Conservation (phyloP, 2,888 invertebrate genomes). For the Diarsia rubi region DNA sequence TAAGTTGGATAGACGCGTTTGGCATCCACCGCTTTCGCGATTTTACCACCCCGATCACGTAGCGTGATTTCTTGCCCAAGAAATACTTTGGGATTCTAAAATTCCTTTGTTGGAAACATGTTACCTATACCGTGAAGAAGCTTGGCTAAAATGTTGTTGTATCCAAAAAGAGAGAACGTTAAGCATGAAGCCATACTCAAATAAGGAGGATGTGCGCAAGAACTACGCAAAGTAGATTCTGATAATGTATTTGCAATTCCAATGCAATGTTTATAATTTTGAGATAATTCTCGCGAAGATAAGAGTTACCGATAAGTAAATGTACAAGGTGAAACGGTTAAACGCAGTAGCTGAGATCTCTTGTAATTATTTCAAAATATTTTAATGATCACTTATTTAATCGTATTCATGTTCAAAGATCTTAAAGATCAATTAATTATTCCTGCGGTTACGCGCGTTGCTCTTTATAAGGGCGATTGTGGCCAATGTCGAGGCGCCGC, state of each 20-base stretch:
- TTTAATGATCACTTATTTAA: slow-evolving; percentile 79
- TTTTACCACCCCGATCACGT: slow-evolving; percentile 81
- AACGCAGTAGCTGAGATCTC: slow-evolving; percentile 55
- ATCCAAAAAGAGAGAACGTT: slow-evolving; percentile 43
- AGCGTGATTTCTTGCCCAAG: slow-evolving; percentile 75
- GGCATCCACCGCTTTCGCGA: slow-evolving; percentile 73
- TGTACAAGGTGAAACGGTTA: slow-evolving; percentile 49
- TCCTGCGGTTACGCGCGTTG: slow-evolving; percentile 74
- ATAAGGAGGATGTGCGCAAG: slow-evolving; percentile 48
- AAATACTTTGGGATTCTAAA: slow-evolving; percentile 77
- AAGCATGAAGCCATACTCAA: slow-evolving; percentile 33
- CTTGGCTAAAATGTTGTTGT: slow-evolving; percentile 52
- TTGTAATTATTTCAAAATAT: slow-evolving; percentile 73
- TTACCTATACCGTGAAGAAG: slow-evolving; percentile 63
- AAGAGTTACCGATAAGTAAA: slow-evolving; percentile 51
- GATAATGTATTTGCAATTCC: slow-evolving; percentile 52
- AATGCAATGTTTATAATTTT: slow-evolving; percentile 59
- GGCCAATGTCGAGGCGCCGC: slow-evolving; percentile 77
- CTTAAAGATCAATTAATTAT: slow-evolving; percentile 78
- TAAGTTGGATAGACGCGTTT: slow-evolving; percentile 75
- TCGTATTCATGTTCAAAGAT: slow-evolving; percentile 73
- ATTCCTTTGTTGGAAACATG: slow-evolving; percentile 76
- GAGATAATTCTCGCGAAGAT: slow-evolving; percentile 59
- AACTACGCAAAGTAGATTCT: slow-evolving; percentile 41
- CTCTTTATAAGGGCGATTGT: slow-evolving; percentile 77